Conservation (phyloP, 2,797 vertebrate species). For the Pachyuromys duprasi region DNA sequence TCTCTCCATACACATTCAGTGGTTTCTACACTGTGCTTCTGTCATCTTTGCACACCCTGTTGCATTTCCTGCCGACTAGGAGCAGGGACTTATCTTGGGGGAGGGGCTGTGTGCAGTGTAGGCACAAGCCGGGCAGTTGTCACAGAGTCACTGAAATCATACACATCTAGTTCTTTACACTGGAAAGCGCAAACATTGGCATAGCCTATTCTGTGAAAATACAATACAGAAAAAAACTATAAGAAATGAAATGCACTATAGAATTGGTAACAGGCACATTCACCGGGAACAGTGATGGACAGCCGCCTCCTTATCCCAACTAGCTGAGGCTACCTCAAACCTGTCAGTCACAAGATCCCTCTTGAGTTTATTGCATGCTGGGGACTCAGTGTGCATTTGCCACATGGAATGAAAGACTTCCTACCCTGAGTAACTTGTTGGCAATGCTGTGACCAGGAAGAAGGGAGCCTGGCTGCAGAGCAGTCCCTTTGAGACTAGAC, state of each 20-base stretch:
- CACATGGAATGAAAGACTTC: background rate
- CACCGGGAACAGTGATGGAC: background rate
- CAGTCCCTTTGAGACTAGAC: background rate
- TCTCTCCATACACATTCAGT: background rate
- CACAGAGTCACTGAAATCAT: background rate
- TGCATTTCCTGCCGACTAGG: background rate
- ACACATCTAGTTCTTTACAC: background rate
- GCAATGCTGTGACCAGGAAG: background rate
- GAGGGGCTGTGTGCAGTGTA: background rate
- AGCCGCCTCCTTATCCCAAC: fast-evolving
- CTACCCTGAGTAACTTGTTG: background rate
- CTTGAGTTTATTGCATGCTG: fast-evolving
- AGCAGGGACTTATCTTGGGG: background rate
- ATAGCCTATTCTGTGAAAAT: background rate
- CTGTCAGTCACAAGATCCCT: background rate
- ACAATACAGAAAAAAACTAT: background rate
- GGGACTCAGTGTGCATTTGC: fast-evolving
- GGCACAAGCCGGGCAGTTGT: background rate
- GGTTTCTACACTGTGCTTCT: background rate
- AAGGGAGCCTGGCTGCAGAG: background rate
- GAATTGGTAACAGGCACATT: background rate
- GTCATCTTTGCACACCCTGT: background rate
- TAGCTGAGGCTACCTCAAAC: background rate
- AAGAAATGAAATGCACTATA: background rate
- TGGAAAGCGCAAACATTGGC: background rate